These are phyloP conservation scores for Lochmaea crataegi DNA, from an alignment of 2,888 invertebrate species.

Conservation along the genomic window DNA sequence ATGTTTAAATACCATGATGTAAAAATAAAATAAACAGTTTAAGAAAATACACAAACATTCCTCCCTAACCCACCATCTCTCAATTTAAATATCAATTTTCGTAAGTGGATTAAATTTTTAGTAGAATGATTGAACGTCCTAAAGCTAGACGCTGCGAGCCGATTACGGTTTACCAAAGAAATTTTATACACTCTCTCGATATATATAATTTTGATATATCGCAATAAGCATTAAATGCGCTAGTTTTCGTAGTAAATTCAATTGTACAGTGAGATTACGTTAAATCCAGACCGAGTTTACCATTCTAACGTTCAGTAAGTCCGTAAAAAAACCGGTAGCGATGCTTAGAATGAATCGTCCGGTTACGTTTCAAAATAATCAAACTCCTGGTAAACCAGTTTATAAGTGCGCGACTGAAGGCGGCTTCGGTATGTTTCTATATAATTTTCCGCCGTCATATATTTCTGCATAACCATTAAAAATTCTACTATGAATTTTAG, in stretches of 20 bases:
- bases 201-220: conserved; percentile 50
- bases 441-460: conserved; percentile 51
- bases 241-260: conserved; percentile 49
- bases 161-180: conserved; percentile 23
- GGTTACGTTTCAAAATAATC: background rate
- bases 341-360: conserved; percentile 1
- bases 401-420: conserved; percentile 44
- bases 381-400: conserved; percentile 49
- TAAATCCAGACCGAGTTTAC: background rate
- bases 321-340: background rate
- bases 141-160: conserved; percentile 23
- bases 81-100: background rate
- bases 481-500: conserved; percentile 39
- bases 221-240: conserved; percentile 48
- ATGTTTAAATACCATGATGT: too few relatives aligned
- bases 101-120: conserved; percentile 6
- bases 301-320: background rate
- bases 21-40: too few relatives aligned
- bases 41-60: too few relatives aligned
- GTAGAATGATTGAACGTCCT: conserved; percentile 3
- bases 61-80: background rate
- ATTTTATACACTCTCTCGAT: conserved; percentile 23
- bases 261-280: conserved; percentile 34
- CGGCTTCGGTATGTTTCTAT: conserved; percentile 36
- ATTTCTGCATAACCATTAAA: conserved; percentile 31